Percentiles rank a stretch among this genome's conserved stretches.
Conservation (phyloP, 2,888 invertebrate genomes). For the Eubasilissa splendida region DNA sequence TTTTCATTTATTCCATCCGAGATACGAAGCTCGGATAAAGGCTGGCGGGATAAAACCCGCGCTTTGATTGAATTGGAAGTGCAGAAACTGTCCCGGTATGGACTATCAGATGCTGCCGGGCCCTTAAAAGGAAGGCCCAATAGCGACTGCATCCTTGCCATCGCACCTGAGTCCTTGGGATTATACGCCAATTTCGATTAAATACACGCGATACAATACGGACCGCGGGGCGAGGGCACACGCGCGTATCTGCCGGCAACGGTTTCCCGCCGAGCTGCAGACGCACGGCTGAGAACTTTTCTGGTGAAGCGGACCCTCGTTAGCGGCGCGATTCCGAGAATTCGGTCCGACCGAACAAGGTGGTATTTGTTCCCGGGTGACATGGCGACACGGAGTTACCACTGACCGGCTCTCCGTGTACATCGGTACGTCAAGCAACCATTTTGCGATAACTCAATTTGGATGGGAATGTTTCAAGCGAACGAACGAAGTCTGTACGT, state of each 20-base stretch:
- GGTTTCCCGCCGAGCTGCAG: constrained; percentile 6
- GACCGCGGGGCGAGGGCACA: neutral
- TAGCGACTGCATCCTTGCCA: constrained; percentile 43
- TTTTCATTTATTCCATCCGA: constrained; percentile 21
- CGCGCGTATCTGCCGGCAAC: neutral
- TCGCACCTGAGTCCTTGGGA: constrained; percentile 53
- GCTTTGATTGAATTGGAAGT: constrained; percentile 33
- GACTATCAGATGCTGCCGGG: constrained; percentile 36
- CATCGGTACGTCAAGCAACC: neutral
- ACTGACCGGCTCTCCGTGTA: neutral
- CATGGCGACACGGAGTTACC: neutral
- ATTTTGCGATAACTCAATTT: constrained; percentile 9
- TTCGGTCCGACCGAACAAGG: constrained; percentile 15
- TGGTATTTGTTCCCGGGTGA: constrained; percentile 12
- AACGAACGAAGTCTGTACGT: neutral
- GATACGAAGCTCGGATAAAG: constrained; percentile 25
- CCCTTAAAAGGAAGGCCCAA: constrained; percentile 50
- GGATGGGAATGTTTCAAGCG: neutral
- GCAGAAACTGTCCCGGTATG: constrained; percentile 29
- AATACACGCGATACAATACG: constrained; percentile 12
- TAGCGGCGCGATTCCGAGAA: constrained; percentile 32
- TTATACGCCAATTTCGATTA: constrained; percentile 49
- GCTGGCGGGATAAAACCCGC: constrained; percentile 26
- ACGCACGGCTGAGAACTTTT: constrained; percentile 6
- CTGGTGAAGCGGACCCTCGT: constrained; percentile 8